Evolutionary conservation across 2,113 vertebrate species (phyloP).

Genomic region (Gymnobelideus leadbeateri): DNA sequence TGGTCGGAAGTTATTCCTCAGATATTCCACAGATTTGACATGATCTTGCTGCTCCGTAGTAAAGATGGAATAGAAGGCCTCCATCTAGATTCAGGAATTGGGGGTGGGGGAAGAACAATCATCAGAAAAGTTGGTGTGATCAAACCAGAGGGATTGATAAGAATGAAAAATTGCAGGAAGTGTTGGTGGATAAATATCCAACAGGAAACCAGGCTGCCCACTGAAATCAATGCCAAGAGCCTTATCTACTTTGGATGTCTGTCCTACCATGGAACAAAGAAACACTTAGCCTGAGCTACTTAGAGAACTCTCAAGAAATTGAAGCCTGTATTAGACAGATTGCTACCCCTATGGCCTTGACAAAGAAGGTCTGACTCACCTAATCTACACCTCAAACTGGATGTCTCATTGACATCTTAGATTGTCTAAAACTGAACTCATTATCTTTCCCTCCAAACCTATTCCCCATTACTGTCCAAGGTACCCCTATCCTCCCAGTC

Average conservation of each 20-base stretch:
- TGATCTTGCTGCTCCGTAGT: slow-evolving; percentile 99
- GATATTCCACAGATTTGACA: slow-evolving; percentile 97
- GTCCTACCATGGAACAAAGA: slow-evolving; percentile 67
- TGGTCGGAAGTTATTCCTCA: slow-evolving; percentile 97
- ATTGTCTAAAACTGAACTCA: not conserved
- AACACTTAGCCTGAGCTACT: not conserved
- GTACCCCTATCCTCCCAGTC: not conserved
- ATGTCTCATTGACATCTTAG: not conserved
- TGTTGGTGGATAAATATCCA: slow-evolving; percentile 62
- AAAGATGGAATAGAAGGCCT: slow-evolving; percentile 99
- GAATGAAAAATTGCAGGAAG: slow-evolving; percentile 69
- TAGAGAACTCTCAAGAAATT: not conserved
- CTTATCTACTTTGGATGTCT: slow-evolving; percentile 59
- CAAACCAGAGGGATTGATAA: slow-evolving; percentile 67
- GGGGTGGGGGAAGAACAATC: slow-evolving; percentile 55
- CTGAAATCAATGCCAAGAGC: slow-evolving; percentile 66
- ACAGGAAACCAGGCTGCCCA: slow-evolving; percentile 70
- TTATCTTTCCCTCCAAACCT: not conserved
- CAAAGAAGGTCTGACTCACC: not conserved
- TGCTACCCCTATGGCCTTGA: not conserved
- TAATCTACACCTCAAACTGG: not conserved
- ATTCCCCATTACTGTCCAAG: not conserved
- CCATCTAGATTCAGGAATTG: slow-evolving; percentile 86
- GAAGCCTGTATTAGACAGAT: not conserved
- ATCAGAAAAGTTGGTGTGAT: slow-evolving; percentile 78